Evolutionary conservation across 1,140 invertebrate species (phyloP), one percentile per base, ranked within the genome.

Genomic region (Saccostrea cuccullata): DNA sequence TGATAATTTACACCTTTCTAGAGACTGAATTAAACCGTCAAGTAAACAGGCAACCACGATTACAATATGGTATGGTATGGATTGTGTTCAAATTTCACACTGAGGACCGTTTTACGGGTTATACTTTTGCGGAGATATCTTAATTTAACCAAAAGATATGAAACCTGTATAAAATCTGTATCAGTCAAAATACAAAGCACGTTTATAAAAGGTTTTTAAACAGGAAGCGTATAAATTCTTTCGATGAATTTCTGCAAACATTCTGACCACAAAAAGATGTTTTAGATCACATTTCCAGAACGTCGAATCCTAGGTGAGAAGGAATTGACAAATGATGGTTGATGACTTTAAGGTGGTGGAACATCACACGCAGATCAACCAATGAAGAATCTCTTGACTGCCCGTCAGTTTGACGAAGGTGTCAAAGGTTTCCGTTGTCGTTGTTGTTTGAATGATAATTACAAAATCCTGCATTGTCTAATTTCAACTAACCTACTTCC

Each of bases 401-500:
- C 13, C 26, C 23, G 70, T 26, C 70, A 77, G 4, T 23, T 77
- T 26, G 70, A 15, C 70, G 15, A 36, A 77, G 70, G 70, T 77
- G 70, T 77, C 70, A 77, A 77, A 77, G 70, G 70, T 77, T 77
- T 77, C 26, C 26, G 70, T 26, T 26, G 15, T 77, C 67, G 67
- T 23, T 30, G 23, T 73, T 26, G 26, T 77, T 77, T 77, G 70
- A 77, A 77, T 77, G 70, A 77, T 77, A 77, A 77, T 77, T 77
- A 77, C 26, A 77, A 36, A 30, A 77, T 77, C 70, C 17, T 77
- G 70, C 70, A 77, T 77, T 15, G 26, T 15, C 23, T 30, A 26
- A 77, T 47, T 47, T 47, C 5, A 47, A 47, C 23, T 77, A 30
- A 77, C 23, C 15, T 23, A 11, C 70, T 77, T 26, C 26, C 26